Conservation (phyloP, 1,140 invertebrate genomes). For the Macrocentrus cingulum region DNA sequence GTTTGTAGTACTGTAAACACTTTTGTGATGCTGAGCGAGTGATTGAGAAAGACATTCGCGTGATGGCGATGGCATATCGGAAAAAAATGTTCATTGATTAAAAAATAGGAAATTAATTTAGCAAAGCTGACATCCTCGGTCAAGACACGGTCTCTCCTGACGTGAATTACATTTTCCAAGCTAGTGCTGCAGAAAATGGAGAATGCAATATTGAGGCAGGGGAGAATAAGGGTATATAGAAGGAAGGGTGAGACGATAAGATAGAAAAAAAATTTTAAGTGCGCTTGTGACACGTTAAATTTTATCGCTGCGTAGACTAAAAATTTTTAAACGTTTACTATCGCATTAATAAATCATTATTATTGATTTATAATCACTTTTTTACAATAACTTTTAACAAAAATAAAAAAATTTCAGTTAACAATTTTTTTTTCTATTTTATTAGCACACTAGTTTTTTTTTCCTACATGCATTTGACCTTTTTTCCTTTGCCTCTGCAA, state of each 20-base stretch:
- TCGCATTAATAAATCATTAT: no score
- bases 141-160: not conserved
- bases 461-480: no score
- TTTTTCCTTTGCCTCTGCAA: no score
- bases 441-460: no score
- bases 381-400: no score
- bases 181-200: not conserved
- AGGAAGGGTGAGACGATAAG: not conserved
- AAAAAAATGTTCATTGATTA: not conserved
- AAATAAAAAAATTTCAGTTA: no score
- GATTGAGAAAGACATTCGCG: not conserved
- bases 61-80: not conserved
- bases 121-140: not conserved
- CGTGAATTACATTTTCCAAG: not conserved
- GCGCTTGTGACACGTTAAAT: constrained; percentile 12
- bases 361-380: no score
- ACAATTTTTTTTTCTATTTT: no score
- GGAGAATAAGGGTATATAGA: not conserved
- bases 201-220: not conserved
- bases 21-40: not conserved
- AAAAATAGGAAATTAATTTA: not conserved
- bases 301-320: constrained; percentile 33
- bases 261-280: constrained; percentile 11
- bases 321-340: no score
- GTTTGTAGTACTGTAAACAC: constrained; percentile 14